Evolutionary conservation across 2,888 invertebrate genomes (phyloP).

Genomic region (Eupithecia tripunctaria): DNA sequence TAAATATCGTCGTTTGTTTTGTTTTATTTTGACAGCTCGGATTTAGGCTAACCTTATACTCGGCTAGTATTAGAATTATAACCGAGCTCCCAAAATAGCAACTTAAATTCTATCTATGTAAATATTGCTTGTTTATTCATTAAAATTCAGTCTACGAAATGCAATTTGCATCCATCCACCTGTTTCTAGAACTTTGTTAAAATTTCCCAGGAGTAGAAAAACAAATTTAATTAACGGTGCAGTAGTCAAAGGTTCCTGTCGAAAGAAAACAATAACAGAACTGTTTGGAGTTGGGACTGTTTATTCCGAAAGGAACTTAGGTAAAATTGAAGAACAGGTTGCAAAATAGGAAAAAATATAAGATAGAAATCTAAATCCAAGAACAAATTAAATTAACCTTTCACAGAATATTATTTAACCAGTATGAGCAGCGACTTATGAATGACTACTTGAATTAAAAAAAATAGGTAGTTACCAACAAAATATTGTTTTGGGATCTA

Average conservation of each 20-base stretch:
- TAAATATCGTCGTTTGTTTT: neutral
- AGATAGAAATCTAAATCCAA: neutral
- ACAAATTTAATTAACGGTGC: constrained; percentile 32
- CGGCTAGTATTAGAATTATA: no score
- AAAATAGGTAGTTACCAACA: no score
- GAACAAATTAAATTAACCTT: neutral
- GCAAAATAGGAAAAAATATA: neutral
- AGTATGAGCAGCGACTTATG: no score
- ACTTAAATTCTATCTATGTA: neutral
- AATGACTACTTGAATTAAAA: no score
- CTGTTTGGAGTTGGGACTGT: constrained; percentile 15
- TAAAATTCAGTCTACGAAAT: constrained; percentile 19
- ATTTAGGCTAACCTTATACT: neutral
- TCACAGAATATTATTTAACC: no score
- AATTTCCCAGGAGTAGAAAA: constrained; percentile 30
- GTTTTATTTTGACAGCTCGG: neutral
- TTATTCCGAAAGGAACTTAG: constrained; percentile 11
- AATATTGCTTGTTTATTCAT: constrained; percentile 7
- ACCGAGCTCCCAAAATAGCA: neutral
- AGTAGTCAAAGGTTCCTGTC: constrained; percentile 28
- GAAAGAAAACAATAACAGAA: constrained; percentile 39
- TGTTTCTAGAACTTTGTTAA: constrained; percentile 27
- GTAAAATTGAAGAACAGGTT: constrained; percentile 12
- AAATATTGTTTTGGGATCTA: no score
- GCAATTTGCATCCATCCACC: constrained; percentile 34